Evolutionary conservation across 1,140 invertebrate species (phyloP).

Genomic region (Trichomalopsis sarcophagae): DNA sequence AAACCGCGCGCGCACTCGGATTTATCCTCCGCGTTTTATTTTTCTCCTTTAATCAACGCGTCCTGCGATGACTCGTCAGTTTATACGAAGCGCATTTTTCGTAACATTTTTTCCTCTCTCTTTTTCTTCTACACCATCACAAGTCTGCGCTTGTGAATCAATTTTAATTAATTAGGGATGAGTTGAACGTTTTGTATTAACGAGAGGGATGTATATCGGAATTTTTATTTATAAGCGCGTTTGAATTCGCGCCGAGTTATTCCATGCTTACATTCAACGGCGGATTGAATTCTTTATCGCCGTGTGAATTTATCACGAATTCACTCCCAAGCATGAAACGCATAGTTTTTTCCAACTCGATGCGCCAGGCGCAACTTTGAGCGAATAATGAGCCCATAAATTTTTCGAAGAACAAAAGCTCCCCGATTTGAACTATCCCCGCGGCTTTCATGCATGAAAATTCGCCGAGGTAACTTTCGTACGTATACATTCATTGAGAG

Average conservation of each 20-base stretch:
- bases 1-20: too few species aligned
- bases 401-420: not conserved
- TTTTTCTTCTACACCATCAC: too few species aligned
- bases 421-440: not conserved
- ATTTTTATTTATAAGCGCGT: not conserved
- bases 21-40: too few species aligned
- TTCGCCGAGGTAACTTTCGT: not conserved
- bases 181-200: too few species aligned
- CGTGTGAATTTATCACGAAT: not conserved
- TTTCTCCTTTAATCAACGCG: too few species aligned
- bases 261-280: not conserved
- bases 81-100: too few species aligned
- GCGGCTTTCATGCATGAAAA: not conserved
- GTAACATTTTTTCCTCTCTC: too few species aligned
- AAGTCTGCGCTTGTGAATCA: too few species aligned
- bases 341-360: not conserved
- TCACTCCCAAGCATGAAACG: not conserved
- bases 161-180: too few species aligned
- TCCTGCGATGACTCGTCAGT: too few species aligned
- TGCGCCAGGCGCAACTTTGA: not conserved
- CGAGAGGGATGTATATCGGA: not conserved
- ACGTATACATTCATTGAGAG: not conserved
- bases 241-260: not conserved
- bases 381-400: not conserved
- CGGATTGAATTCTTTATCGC: not conserved